Base-by-base conservation (phyloP, 2,888 invertebrate species). In the Philereme transversata region DNA sequence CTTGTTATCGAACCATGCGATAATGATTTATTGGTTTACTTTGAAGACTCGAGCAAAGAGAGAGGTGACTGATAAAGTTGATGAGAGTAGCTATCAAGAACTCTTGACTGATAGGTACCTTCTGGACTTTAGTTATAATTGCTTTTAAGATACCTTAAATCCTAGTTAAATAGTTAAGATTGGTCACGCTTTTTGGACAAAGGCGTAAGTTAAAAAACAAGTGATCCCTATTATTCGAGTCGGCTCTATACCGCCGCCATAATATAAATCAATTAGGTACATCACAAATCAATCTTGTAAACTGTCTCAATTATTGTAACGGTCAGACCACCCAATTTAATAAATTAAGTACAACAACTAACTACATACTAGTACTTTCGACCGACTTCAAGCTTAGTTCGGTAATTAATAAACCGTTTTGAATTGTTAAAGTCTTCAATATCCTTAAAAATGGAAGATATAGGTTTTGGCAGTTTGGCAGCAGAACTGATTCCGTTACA, bases 301-400 rank as follows among this genome's bases (percentile, higher is more conserved):
- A 59, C 59, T 22, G 40, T 63, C 55, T 62, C 66, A 63, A 73
- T 73, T 66, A 72, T 55, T 59, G 52, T 70, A 74, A 73, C 74
- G 70, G 71, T 57, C 53, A 70, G 74, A 73, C 76, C 73, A 76
- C 73, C 74, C 72, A 73, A 73, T 71, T 74, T 74, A 74, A 77
- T 79, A 71, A 73, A 78, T 78, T 75, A 74, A 76, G 76, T n/a
- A 79, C 77, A 77, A n/a, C n/a, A n/a, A n/a, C n/a, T n/a, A n/a
- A 75, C 76, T 73, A 65, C 22, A 1, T 22, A 22, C 22, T 22
- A 22, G 22, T 22, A 22, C 65, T 60, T 57, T 53, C 60, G 57
- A 55, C 38, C 53, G 45, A 65, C 63, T 62, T 64, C 64, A 54
- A 59, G 52, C 56, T 64, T 54, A 61, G 57, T 49, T 54, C 22